Base-by-base conservation (phyloP, 2,113 vertebrate species). In the Zeus faber region DNA sequence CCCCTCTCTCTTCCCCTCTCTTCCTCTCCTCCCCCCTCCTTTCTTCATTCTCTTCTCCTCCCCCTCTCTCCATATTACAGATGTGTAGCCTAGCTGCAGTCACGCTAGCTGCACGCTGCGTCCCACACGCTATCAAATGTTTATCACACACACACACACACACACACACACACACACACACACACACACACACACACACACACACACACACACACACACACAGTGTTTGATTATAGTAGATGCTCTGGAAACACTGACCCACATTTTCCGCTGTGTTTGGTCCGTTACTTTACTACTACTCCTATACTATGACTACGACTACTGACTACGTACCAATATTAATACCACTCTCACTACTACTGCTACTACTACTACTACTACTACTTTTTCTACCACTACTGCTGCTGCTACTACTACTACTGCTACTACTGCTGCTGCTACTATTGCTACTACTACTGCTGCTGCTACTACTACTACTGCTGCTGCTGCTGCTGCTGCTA, bases 181-280 rank as follows among this genome's bases (percentile, higher is more conserved):
- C 44, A n/a, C n/a, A n/a, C n/a, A n/a, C n/a, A n/a, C n/a, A n/a
- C n/a, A n/a, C 41, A 23, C 46, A 41, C 25, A 33, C 62, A 37
- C 55, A 48, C 21, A 5, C 8, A 21, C 29, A 29, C 49, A 2
- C 29, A 22, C 13, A 47, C 41, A 46, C 61, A 20, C 22, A 31
- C 40, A 18, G 17, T 44, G 17, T 22, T 3, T 44, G 8, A 51
- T 57, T 63, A 9, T 31, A 53, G 49, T 49, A 18, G 16, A 20
- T 66, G 65, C 52, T 70, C 49, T 66, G 58, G 65, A 75, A 71
- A 63, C 41, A 37, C 59, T 86, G 82, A 84, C 84, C 78, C 72
- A 80, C 70, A 84, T 84, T 73, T 58, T 58, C 23, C 29, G 31
- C 27, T 46, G 47, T 70, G 47, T 72, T n/a, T n/a, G n/a, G n/a